phyloP scores from a whole-genome alignment of 1,140 invertebrate genomes.

The Acyrthosiphon pisum region DNA sequence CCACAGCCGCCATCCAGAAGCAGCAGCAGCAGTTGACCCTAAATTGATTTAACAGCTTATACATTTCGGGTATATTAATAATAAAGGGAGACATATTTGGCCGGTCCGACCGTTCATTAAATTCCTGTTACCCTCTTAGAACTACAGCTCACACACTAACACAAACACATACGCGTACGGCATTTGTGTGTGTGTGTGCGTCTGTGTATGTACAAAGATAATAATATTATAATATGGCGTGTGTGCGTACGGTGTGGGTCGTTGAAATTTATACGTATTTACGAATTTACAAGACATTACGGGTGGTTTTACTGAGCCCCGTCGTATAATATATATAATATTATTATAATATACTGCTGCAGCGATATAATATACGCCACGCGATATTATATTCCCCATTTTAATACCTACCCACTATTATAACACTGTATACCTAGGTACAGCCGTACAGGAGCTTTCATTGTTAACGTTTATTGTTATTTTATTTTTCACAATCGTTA shows the following conservation, averaged over 20 bases:
- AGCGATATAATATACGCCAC: background rate
- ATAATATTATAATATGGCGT: background rate
- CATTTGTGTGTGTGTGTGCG: background rate
- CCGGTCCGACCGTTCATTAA: constrained; percentile 23
- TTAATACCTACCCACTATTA: background rate
- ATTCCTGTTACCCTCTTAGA: constrained; percentile 5
- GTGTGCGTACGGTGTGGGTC: background rate
- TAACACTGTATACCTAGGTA: background rate
- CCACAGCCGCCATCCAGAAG: background rate
- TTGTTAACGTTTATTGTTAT: constrained; percentile 29
- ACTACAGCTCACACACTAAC: background rate
- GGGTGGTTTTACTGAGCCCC: background rate
- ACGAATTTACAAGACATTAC: constrained; percentile 21
- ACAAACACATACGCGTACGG: too few relatives aligned
- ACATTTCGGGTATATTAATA: constrained; percentile 15
- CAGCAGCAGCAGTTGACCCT: background rate
- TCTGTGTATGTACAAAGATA: background rate
- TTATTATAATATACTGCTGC: background rate
- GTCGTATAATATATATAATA: background rate
- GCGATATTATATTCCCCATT: background rate
- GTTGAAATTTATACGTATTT: constrained; percentile 18
- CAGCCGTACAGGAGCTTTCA: background rate
- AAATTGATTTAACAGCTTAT: constrained; percentile 39
- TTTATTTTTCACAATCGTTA: constrained; percentile 12
- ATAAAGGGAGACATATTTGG: constrained; percentile 31